phyloP scores from a whole-genome alignment of 2,797 vertebrate genomes.

The Neosilurus hyrtlii region DNA sequence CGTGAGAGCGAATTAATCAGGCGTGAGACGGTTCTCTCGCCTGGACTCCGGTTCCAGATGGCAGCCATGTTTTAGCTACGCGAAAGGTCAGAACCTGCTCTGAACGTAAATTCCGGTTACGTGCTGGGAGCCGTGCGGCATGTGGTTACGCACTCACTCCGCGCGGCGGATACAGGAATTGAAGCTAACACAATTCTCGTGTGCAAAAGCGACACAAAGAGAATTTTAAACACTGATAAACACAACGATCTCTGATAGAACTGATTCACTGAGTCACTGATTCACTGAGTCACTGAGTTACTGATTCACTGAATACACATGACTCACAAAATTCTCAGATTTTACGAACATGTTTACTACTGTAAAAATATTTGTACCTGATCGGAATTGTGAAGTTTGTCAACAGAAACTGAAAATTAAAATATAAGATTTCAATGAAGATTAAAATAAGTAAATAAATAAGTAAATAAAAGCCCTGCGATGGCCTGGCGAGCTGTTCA shows the following conservation, averaged over 20 bases:
- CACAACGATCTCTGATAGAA: background rate
- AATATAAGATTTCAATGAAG: no score
- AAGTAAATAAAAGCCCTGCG: no score
- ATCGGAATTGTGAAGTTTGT: background rate
- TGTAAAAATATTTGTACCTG: background rate
- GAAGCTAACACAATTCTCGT: background rate
- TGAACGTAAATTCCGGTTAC: background rate
- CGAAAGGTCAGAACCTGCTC: slow-evolving; percentile 20
- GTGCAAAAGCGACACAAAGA: no score
- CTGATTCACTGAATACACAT: background rate
- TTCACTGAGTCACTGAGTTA: no score
- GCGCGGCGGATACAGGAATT: background rate
- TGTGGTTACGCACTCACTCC: background rate
- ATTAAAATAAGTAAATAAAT: no score
- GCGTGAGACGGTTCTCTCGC: background rate
- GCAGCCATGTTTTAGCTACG: background rate
- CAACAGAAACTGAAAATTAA: background rate
- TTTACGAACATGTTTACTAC: background rate
- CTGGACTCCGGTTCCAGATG: slow-evolving; percentile 3
- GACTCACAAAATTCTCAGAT: background rate
- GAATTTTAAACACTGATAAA: background rate
- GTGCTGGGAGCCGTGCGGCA: background rate
- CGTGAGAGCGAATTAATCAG: slow-evolving; percentile 19
- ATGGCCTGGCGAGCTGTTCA: no score
- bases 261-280: background rate